Conservation (phyloP, 2,797 vertebrate genomes). For the Ctenochaetus hawaiiensis region DNA sequence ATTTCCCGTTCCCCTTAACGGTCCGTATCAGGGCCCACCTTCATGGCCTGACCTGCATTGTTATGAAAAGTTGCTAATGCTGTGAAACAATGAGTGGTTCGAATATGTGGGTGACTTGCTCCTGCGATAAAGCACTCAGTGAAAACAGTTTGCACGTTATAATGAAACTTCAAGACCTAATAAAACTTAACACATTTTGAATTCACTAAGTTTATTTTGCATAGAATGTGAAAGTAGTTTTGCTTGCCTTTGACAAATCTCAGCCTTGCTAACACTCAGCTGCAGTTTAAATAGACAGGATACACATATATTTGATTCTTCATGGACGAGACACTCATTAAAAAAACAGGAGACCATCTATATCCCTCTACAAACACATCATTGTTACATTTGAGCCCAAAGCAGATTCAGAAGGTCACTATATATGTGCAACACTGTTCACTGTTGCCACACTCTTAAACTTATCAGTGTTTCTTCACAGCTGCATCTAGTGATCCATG, state of each 20-base stretch:
- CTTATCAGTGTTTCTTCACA: slow-evolving; percentile 38
- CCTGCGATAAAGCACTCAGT: slow-evolving; percentile 33
- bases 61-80: slow-evolving; percentile 64
- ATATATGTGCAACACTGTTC: not conserved
- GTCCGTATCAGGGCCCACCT: slow-evolving; percentile 69
- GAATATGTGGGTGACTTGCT: slow-evolving; percentile 39
- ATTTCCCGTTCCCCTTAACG: slow-evolving; percentile 83
- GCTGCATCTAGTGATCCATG: slow-evolving; percentile 83
- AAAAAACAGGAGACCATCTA: not conserved
- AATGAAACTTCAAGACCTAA: not conserved
- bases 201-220: not conserved
- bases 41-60: slow-evolving; percentile 65
- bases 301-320: not conserved
- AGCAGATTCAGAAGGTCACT: not conserved
- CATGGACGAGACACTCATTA: not conserved
- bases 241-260: not conserved
- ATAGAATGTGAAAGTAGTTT: not conserved
- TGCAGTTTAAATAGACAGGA: not conserved
- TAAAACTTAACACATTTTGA: not conserved
- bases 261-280: not conserved
- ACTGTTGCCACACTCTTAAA: not conserved
- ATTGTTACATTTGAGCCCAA: not conserved
- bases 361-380: not conserved
- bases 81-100: slow-evolving; percentile 65
- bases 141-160: not conserved